A percentile compares a stretch with the other conserved stretches of the same genome.
These are phyloP conservation scores for Bedellia somnulentella DNA, from an alignment of 2,888 invertebrate species.

Conservation along the genomic window DNA sequence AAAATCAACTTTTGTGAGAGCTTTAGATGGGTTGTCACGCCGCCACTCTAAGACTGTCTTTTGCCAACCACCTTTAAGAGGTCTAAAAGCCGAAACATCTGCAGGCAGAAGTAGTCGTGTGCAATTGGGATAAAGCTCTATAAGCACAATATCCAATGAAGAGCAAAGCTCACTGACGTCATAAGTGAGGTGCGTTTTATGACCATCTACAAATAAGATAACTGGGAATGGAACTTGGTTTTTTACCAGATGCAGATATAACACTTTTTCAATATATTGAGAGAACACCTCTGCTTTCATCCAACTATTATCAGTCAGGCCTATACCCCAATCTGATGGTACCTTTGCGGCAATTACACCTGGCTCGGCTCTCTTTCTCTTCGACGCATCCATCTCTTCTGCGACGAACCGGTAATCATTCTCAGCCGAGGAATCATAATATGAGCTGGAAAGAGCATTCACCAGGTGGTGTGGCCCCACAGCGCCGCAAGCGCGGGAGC, in stretches of 20 bases:
- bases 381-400: too few species aligned
- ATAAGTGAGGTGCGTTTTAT: constrained; percentile 19
- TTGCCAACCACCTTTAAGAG: constrained; percentile 1
- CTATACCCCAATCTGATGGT: background rate
- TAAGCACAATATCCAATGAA: constrained; percentile 1
- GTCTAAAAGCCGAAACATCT: constrained; percentile 2
- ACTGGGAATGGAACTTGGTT: constrained; percentile 19
- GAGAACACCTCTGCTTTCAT: constrained; percentile 22
- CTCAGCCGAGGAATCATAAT: too few species aligned
- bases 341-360: background rate
- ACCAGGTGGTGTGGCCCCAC: too few species aligned
- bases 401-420: too few species aligned
- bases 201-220: constrained; percentile 25
- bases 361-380: too few species aligned
- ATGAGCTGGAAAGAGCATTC: too few species aligned
- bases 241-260: constrained; percentile 18
- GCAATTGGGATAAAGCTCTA: constrained; percentile 3
- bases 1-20: background rate
- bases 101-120: constrained; percentile 1
- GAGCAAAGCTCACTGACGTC: constrained; percentile 1
- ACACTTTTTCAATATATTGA: constrained; percentile 22
- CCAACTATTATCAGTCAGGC: background rate
- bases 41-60: constrained; percentile 1
- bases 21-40: background rate
- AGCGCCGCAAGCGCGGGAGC: too few species aligned